Percentiles rank a stretch among this genome's conserved stretches.
These are phyloP conservation scores for Anhinga anhinga DNA, from an alignment of 2,113 vertebrate genomes.

Conservation along the genomic window DNA sequence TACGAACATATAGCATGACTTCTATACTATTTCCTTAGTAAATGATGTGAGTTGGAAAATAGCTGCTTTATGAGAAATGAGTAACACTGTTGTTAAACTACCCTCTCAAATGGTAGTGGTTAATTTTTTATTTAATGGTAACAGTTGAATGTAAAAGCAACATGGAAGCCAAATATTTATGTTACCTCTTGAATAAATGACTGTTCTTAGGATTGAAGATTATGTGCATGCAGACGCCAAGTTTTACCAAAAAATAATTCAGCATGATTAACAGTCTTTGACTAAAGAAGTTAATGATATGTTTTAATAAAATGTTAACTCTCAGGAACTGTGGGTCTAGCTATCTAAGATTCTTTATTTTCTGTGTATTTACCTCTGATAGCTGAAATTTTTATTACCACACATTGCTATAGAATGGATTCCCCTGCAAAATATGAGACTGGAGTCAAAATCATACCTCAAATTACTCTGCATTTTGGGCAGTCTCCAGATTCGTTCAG, in stretches of 20 bases:
- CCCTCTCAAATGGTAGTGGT: neutral
- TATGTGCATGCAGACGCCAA: neutral
- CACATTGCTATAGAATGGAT: rapidly evolving
- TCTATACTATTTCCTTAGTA: neutral
- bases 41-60: neutral
- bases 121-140: neutral
- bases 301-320: constrained; percentile 28
- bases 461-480: neutral
- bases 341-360: neutral
- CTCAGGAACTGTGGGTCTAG: neutral
- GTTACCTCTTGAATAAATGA: neutral
- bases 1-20: neutral
- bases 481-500: neutral
- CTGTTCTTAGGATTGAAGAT: constrained; percentile 23
- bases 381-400: neutral
- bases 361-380: neutral
- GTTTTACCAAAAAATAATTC: constrained; percentile 9
- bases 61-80: neutral
- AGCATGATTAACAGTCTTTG: constrained; percentile 36
- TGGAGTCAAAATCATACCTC: neutral
- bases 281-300: constrained; percentile 23
- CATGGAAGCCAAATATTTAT: neutral
- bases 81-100: neutral
- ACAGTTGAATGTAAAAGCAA: neutral
- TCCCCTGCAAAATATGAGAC: neutral